Conservation (phyloP, 2,888 invertebrate genomes). For the Xestoiulus laeticollis region DNA sequence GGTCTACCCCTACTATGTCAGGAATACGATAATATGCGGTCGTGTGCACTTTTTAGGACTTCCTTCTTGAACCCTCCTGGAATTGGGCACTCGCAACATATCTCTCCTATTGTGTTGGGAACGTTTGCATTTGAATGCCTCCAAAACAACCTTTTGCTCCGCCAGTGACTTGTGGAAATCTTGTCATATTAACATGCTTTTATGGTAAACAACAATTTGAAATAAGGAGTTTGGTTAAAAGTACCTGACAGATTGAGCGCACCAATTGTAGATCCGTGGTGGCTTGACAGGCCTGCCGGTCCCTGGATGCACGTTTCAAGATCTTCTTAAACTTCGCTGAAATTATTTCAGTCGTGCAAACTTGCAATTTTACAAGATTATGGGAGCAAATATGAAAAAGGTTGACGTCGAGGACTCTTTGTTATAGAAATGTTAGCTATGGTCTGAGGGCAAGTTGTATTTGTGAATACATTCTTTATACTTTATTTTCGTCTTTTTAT, state of each 20-base stretch:
- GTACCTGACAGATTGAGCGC: constrained; percentile 17
- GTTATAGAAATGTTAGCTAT: background rate
- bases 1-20: constrained; percentile 19
- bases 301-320: background rate
- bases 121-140: constrained; percentile 19
- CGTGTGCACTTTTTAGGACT: constrained; percentile 1
- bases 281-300: background rate
- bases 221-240: constrained; percentile 22
- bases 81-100: constrained; percentile 10
- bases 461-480: background rate
- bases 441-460: background rate
- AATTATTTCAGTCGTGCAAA: constrained; percentile 22
- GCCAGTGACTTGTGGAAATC: constrained; percentile 19
- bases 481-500: background rate
- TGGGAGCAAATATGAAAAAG: background rate
- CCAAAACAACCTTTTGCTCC: constrained; percentile 19
- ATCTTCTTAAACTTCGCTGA: background rate
- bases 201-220: constrained; percentile 22
- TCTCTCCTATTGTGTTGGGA: constrained; percentile 4
- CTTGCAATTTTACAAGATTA: background rate
- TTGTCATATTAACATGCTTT: constrained; percentile 22
- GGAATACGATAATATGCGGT: constrained; percentile 11
- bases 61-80: constrained; percentile 8
- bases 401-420: background rate
- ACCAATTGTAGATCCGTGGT: background rate